Conservation (phyloP, 2,888 invertebrate genomes). For the Drosophila tanythrix region DNA sequence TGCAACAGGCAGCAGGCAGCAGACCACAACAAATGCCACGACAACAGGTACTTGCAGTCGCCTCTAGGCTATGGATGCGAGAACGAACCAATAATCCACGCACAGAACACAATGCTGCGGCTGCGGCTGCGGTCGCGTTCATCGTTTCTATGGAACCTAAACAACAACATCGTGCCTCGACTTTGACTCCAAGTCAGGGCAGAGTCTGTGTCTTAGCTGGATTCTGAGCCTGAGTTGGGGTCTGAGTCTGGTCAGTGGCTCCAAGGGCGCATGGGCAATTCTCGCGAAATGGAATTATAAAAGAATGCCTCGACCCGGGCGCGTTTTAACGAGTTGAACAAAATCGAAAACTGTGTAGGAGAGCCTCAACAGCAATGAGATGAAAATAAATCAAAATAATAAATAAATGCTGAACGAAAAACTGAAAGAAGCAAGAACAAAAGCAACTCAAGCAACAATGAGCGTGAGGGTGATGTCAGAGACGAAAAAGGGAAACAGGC, state of each 20-base stretch:
- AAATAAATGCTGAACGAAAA: conserved; percentile 59
- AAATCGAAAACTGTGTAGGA: conserved; percentile 71
- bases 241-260: conserved; percentile 54
- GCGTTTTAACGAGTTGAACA: conserved; percentile 83
- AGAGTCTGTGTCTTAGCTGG: conserved; percentile 19
- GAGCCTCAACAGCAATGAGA: conserved; percentile 66
- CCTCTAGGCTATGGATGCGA: conserved; percentile 76
- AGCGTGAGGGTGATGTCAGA: conserved; percentile 61
- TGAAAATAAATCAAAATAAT: conserved; percentile 78
- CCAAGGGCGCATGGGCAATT: conserved; percentile 82
- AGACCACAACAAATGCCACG: conserved; percentile 70
- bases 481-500: conserved; percentile 10
- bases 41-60: conserved; percentile 75
- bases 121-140: conserved; percentile 57
- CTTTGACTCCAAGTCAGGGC: conserved; percentile 35
- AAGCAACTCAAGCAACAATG: conserved; percentile 37
- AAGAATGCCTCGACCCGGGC: conserved; percentile 80
- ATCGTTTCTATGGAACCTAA: conserved; percentile 70
- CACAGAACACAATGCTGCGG: conserved; percentile 58
- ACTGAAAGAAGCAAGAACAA: conserved; percentile 56
- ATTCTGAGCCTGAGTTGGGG: conserved; percentile 12
- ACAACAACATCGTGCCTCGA: conserved; percentile 48
- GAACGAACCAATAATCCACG: conserved; percentile 77
- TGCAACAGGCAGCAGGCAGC: conserved; percentile 36
- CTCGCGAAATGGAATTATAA: conserved; percentile 83